Conservation (phyloP, 2,888 invertebrate species). For the Drosophila diplacantha region DNA sequence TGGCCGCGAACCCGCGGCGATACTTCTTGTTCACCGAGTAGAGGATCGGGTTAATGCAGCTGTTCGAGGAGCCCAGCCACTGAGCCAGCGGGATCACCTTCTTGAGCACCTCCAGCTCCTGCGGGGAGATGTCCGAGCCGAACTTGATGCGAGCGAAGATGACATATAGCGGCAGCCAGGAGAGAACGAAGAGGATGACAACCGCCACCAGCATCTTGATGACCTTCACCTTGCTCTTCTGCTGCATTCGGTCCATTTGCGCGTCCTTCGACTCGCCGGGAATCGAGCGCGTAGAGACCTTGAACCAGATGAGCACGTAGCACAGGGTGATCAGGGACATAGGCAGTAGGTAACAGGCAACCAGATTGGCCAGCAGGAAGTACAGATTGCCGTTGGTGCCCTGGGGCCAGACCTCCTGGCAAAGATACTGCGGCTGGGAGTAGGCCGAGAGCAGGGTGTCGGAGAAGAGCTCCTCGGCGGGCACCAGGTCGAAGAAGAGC, state of each 20-base stretch:
- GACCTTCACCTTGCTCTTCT: constrained; percentile 95
- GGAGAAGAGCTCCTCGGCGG: constrained; percentile 78
- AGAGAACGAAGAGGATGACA: constrained; percentile 93
- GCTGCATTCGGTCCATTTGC: constrained; percentile 94
- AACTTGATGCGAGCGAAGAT: constrained; percentile 93
- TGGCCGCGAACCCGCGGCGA: constrained; percentile 91
- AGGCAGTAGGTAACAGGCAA: constrained; percentile 93
- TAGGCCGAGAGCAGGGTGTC: constrained; percentile 82
- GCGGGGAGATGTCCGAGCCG: constrained; percentile 84
- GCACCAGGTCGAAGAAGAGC: constrained; percentile 88
- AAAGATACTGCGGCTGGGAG: constrained; percentile 85
- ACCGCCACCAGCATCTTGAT: constrained; percentile 96
- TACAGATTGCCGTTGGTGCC: constrained; percentile 89
- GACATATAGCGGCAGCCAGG: constrained; percentile 94
- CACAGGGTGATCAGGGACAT: constrained; percentile 94
- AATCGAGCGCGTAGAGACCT: constrained; percentile 91
- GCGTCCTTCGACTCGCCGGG: constrained; percentile 94
- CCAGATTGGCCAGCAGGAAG: constrained; percentile 91
- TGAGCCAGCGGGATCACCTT: constrained; percentile 92
- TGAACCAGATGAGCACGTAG: constrained; percentile 94
- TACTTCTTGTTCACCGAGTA: constrained; percentile 97
- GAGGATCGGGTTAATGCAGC: constrained; percentile 95
- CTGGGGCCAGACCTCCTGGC: constrained; percentile 92
- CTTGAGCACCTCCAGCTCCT: constrained; percentile 88
- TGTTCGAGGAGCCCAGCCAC: constrained; percentile 95